Percentiles rank a stretch among this genome's conserved stretches.
These are phyloP conservation scores for Odiellus spinosus DNA, from an alignment of 2,888 invertebrate species.

Conservation along the genomic window DNA sequence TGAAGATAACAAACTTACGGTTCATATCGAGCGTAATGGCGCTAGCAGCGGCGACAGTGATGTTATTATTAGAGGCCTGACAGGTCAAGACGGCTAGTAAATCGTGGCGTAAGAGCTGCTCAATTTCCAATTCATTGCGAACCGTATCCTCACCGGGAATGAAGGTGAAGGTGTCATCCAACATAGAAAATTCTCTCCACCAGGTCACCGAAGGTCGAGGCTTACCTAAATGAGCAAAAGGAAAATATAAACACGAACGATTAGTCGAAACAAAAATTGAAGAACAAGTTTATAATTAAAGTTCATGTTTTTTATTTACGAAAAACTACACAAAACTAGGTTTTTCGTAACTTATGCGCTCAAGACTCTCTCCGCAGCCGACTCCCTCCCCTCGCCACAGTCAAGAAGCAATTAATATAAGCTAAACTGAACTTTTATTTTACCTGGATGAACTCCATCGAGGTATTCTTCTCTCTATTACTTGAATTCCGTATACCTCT, in stretches of 20 bases:
- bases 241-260: neutral
- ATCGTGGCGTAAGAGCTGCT: conserved; percentile 59
- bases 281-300: neutral
- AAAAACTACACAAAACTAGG: neutral
- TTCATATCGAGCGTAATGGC: conserved; percentile 74
- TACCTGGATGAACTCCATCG: too few relatives aligned
- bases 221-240: conserved; percentile 12
- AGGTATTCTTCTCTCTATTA: too few relatives aligned
- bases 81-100: conserved; percentile 72
- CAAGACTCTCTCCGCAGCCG: too few relatives aligned
- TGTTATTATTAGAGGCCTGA: conserved; percentile 66
- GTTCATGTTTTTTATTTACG: neutral
- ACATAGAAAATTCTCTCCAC: conserved; percentile 18
- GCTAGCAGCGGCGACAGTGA: conserved; percentile 58
- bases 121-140: conserved; percentile 52
- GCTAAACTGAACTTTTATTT: too few relatives aligned
- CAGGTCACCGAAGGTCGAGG: conserved; percentile 19
- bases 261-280: neutral
- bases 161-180: conserved; percentile 17
- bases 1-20: conserved; percentile 48
- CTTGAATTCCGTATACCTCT: too few relatives aligned
- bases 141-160: conserved; percentile 17
- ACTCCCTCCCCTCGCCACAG: too few relatives aligned
- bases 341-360: neutral
- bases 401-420: too few relatives aligned